These are phyloP conservation scores for Helogale parvula DNA, from an alignment of 2,113 vertebrate species.

Conservation along the genomic window DNA sequence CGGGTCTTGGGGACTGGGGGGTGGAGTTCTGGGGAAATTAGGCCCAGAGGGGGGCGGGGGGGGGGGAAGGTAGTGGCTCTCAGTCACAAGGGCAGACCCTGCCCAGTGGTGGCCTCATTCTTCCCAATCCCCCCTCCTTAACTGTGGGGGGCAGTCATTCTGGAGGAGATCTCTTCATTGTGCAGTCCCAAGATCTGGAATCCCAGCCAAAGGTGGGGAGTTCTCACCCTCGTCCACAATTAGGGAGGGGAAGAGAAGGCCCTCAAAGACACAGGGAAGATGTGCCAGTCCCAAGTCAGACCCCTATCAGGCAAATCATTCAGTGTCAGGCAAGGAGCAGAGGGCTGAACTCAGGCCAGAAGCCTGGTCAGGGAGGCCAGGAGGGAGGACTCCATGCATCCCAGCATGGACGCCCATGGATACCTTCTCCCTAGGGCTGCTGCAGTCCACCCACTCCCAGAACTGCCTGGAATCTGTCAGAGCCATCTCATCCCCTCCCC, in stretches of 20 bases:
- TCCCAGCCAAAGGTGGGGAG: background rate
- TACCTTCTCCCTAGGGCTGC: background rate
- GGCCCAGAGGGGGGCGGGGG: background rate
- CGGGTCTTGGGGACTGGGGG: background rate
- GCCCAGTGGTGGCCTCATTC: background rate
- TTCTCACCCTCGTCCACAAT: background rate
- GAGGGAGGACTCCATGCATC: background rate
- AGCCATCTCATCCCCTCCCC: background rate
- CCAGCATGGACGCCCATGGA: background rate
- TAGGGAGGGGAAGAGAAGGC: background rate
- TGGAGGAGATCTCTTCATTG: background rate
- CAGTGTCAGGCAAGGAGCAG: background rate
- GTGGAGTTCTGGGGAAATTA: background rate
- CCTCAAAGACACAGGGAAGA: background rate
- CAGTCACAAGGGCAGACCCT: background rate
- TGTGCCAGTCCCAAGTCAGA: no score
- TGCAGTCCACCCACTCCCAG: background rate
- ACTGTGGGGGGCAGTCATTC: background rate
- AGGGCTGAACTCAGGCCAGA: background rate
- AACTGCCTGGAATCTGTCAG: background rate
- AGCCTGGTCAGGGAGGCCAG: background rate
- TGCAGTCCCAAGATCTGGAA: background rate
- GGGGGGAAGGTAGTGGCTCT: background rate
- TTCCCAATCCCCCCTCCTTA: background rate
- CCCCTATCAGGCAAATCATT: background rate